Evolutionary conservation across 1,140 invertebrate species (phyloP).

Genomic region (Drosophila repleta): DNA sequence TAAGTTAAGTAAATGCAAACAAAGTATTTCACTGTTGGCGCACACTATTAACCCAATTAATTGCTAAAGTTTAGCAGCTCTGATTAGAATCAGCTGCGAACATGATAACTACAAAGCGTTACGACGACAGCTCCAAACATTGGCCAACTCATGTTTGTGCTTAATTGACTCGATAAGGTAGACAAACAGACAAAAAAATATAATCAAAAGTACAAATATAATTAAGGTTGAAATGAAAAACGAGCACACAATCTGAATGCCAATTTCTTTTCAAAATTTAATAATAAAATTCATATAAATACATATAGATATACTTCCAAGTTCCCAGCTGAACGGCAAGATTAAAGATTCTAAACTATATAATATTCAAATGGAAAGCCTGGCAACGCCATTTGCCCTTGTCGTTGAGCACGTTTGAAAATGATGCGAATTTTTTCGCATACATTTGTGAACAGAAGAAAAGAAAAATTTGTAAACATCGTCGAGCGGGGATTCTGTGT

Average conservation of each 20-base stretch:
- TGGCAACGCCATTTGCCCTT: neutral
- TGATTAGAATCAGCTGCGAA: constrained; percentile 48
- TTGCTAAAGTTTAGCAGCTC: constrained; percentile 49
- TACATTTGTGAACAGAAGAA: constrained; percentile 27
- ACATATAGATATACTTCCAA: too few species aligned
- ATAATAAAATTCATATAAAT: too few species aligned
- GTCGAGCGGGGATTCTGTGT: constrained; percentile 6
- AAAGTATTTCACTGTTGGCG: constrained; percentile 35
- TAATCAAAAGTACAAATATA: too few species aligned
- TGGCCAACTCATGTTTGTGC: neutral
- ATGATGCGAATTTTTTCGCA: constrained; percentile 37
- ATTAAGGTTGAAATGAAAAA: neutral
- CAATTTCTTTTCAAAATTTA: too few species aligned
- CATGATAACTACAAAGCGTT: constrained; percentile 41
- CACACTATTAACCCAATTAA: constrained; percentile 52
- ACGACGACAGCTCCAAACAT: constrained; percentile 31
- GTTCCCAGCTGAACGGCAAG: neutral
- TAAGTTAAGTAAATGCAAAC: neutral
- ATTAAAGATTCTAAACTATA: constrained; percentile 6
- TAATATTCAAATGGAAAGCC: constrained; percentile 8
- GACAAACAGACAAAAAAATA: neutral
- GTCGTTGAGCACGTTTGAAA: constrained; percentile 28
- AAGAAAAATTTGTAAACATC: constrained; percentile 30
- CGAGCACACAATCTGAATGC: too few species aligned
- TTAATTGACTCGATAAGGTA: neutral